Base-by-base conservation (phyloP, 53 echinoderm and acorn worm species). In the Holothuria scabra region DNA sequence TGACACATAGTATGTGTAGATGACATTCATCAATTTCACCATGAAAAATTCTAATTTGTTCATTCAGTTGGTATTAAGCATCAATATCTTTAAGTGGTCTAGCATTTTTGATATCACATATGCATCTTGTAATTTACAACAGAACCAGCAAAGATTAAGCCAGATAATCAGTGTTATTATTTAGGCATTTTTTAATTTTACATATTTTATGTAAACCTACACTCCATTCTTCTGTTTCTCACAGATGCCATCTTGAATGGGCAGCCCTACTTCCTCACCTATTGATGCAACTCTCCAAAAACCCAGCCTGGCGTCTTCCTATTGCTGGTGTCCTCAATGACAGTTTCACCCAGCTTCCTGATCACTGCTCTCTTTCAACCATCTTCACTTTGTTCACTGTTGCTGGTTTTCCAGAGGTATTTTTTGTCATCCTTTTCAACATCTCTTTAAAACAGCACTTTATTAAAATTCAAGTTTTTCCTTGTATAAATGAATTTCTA, bases 391-490 rank as follows among this genome's bases (percentile, higher is more conserved):
- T 99, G 64, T 95, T 99, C 84, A 92, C 94, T 16, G 93, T 97
- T 46, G 99, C 99, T 13, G 99, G 99, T 12, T 99, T 99, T 81
- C 99, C 99, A 67, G 94, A 99, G 89, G 99, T 99, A 85, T 93
- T 61, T 3, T 22, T 21, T 38, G 34, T 58, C 16, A 59, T 21
- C 22, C 67, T 79, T 56, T 49, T 49, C 59, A 44, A 76, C 28
- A 46, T 21, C 23, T 56, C 22, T 13, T 46, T 14, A 26, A 1
- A 37, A 32, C 3, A 12, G 18, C 38, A 74, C 4, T 74, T 37
- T 21, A 65, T 65, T 65, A 1, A 65, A 20, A n/a, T 28, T 0
- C 28, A 65, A 12, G 22, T 20, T 4, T 52, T 16, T 18, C 8
- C 16, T 16, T 0, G 14, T 52, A 18, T 18, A 8, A 16, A 52